These are phyloP conservation scores for Geopemphigus sp. DNA, from an alignment of 1,140 invertebrate species.

Conservation along the genomic window DNA sequence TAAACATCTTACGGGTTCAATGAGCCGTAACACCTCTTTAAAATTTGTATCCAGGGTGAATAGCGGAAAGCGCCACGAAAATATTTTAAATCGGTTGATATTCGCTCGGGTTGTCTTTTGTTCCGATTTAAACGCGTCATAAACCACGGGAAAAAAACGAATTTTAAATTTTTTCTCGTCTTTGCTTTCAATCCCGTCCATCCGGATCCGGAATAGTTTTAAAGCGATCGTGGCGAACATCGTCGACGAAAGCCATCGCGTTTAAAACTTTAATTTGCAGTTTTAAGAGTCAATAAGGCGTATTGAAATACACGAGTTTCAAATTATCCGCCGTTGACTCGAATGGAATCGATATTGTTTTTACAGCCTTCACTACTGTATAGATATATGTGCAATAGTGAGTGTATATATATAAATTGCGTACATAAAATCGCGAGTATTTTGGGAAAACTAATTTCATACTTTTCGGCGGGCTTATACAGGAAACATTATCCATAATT, in stretches of 20 bases:
- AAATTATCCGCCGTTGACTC: not conserved
- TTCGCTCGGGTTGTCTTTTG: constrained; percentile 11
- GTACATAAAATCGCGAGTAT: too few species aligned
- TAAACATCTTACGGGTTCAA: not conserved
- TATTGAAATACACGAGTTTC: not conserved
- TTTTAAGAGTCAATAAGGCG: not conserved
- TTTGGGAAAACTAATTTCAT: too few species aligned
- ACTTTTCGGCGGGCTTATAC: too few species aligned
- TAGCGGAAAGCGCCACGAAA: not conserved
- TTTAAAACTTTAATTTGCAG: not conserved
- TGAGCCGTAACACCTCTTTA: constrained; percentile 27
- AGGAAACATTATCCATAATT: too few species aligned
- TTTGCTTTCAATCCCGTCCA: not conserved
- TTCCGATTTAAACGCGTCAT: constrained; percentile 28
- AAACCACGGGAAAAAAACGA: not conserved
- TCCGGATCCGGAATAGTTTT: not conserved
- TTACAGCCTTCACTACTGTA: too few species aligned
- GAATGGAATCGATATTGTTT: not conserved
- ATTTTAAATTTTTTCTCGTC: not conserved
- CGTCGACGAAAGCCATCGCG: too few species aligned
- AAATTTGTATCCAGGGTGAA: constrained; percentile 24
- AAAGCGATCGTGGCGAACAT: not conserved
- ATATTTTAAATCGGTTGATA: constrained; percentile 13
- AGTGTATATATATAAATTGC: too few species aligned
- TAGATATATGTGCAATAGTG: too few species aligned